Percentiles rank a stretch among this genome's conserved stretches.
Evolutionary conservation across 2,888 invertebrate species (phyloP).

Genomic region (Hypena proboscidalis): DNA sequence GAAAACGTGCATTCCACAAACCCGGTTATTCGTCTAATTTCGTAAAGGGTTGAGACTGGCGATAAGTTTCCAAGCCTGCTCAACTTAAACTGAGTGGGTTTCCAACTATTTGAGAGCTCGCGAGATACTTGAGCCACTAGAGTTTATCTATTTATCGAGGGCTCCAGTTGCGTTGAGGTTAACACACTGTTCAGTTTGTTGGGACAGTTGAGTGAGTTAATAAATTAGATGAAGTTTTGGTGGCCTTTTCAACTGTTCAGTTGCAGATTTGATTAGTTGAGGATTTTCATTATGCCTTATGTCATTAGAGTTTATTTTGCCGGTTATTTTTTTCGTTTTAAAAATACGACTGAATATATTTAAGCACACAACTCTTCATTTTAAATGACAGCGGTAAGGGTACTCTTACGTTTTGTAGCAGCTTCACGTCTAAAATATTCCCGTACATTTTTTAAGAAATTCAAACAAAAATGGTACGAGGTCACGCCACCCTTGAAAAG

Average conservation of each 20-base stretch:
- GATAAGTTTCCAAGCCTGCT: constrained; percentile 31
- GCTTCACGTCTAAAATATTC: too few species aligned
- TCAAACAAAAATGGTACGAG: too few species aligned
- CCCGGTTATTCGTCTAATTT: constrained; percentile 35
- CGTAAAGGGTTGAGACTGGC: constrained; percentile 30
- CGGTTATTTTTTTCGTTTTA: too few species aligned
- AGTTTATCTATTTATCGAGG: constrained; percentile 25
- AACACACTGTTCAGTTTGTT: background rate
- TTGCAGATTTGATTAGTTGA: too few species aligned
- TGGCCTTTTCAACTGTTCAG: background rate
- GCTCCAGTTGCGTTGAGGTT: constrained; percentile 1
- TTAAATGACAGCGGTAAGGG: too few species aligned
- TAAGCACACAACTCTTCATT: too few species aligned
- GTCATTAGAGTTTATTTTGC: too few species aligned
- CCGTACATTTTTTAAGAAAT: too few species aligned
- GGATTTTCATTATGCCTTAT: too few species aligned
- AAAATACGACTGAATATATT: too few species aligned
- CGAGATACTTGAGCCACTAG: constrained; percentile 12
- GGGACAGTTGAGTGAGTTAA: background rate
- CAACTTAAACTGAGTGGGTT: constrained; percentile 22
- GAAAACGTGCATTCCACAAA: constrained; percentile 33
- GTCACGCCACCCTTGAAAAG: background rate
- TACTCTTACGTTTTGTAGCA: too few species aligned
- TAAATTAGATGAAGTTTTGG: background rate
- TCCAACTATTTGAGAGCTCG: constrained; percentile 31